Base-by-base conservation (phyloP, 2,113 vertebrate genomes). In the Macrotis lagotis region DNA sequence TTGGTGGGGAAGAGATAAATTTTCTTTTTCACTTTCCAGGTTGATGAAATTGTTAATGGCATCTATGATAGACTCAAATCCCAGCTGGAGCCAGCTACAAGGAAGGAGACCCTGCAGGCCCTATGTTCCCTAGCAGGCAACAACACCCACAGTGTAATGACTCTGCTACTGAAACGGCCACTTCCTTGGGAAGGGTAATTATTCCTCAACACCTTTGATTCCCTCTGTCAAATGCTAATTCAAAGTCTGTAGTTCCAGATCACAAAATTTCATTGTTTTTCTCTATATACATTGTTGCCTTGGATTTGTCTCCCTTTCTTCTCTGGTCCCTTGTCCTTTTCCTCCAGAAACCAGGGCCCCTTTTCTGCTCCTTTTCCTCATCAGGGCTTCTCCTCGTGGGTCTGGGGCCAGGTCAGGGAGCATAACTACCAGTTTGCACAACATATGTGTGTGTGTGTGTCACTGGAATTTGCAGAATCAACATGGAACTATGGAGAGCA, bases 131-230 rank as follows among this genome's bases (percentile, higher is more conserved):
- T 96, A 89, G 96, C 95, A 2, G 92, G 96, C n/a, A 95, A 48
- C 95, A 93, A 95, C 50, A 89, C 93, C 49, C 11, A 59, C 24
- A 88, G 8, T 0, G 55, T 97, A 2, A 47, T 95, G 47, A 92
- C 53, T 11, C 44, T 92, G 53, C 91, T 97, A 50, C 93, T 96
- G 28, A 91, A 10, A 47, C 94, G 88, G 51, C 28, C 91, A 28
- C 93, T 97, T 44, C 97, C 96, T 25, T 96, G 95, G 96, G 89
- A 96, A 8, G 93, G 95, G 96, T 96, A 90, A 28, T 47, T 89
- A 12, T 28, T 16, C 22, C 37, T 53, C 37, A 47, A 16, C 47
- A 16, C 3, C 37, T n/a, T 74, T n/a, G 16, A 83, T 83, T 83
- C 7, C 16, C 66, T 44, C 22, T 83, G n/a, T 22, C 16, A 22